These are phyloP conservation scores for Masnerella sp. DNA, from an alignment of 2,888 invertebrate genomes.

Conservation along the genomic window DNA sequence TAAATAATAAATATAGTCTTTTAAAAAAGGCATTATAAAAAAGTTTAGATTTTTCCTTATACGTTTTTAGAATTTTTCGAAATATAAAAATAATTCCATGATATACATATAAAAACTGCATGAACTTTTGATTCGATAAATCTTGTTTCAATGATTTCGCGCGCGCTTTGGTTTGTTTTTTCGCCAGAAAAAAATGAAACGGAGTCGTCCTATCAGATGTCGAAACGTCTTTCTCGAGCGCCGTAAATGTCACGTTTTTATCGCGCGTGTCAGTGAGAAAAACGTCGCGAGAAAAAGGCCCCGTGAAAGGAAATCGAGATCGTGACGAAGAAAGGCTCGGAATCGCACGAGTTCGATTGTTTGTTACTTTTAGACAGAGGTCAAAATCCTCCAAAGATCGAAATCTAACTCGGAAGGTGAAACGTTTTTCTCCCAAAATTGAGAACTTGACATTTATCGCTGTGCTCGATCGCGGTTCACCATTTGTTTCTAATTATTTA, in stretches of 20 bases:
- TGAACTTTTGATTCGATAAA: no score
- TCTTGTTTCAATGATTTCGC: no score
- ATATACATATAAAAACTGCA: no score
- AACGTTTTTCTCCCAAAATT: no score
- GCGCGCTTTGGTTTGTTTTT: no score
- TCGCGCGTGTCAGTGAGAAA: conserved; percentile 1
- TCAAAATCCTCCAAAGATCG: conserved; percentile 41
- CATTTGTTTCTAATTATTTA: conserved; percentile 33
- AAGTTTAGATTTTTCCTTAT: no score
- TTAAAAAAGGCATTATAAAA: no score
- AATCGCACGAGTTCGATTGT: conserved; percentile 26
- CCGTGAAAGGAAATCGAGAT: conserved; percentile 32
- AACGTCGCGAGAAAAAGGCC: conserved; percentile 11
- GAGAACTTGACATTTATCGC: conserved; percentile 35
- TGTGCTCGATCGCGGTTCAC: conserved; percentile 8
- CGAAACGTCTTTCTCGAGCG: conserved; percentile 3
- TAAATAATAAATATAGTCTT: no score
- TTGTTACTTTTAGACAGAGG: conserved; percentile 29
- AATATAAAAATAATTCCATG: no score
- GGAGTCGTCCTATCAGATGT: neutral
- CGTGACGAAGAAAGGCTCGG: conserved; percentile 29
- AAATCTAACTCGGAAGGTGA: no score
- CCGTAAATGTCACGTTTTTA: conserved; percentile 20
- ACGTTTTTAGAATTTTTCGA: no score
- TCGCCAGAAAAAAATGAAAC: no score